Base-by-base conservation (phyloP, 2,888 invertebrate genomes). In the Callyntrura sp. region DNA sequence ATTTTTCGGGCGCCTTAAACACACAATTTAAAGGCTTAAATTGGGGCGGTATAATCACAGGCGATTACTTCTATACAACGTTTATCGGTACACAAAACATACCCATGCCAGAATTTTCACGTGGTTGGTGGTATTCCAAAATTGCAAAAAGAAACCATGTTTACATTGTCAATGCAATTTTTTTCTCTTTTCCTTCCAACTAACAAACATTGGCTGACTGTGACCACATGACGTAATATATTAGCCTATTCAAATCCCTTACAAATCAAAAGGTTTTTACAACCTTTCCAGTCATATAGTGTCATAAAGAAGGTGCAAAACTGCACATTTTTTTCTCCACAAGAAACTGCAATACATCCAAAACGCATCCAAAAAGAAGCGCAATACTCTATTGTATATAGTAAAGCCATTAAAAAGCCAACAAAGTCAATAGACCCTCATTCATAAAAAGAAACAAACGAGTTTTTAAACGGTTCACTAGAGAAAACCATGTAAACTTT, bases 401-500 rank as follows among this genome's bases (percentile, higher is more conserved):
- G 86, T 73, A 57, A 79, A 81, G 65, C 89, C 51, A 89, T 89
- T 89, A 89, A 88, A 85, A 88, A 88, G 12, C 62, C 83, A 83
- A 65, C 73, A 89, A 89, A 89, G 89, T 89, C 89, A 89, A 89
- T 89, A 89, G 68, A 89, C 89, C 81, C 89, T 85, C 89, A 89
- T 89, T 89, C 89, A 89, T 89, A 89, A 89, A 86, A 89, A 89
- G 84, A 84, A 79, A 79, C 85, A 78, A 89, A 89, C 89, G 89
- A 89, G 85, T 89, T 89, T 89, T 89, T 89, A 89, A 89, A 89
- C 84, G 85, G 89, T 89, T 89, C 89, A 89, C 89, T 79, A 89
- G 89, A 79, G 85, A 85, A 78, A 88, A 76, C 81, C 57, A 28
- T 82, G 43, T 28, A 62, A 60, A 70, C 43, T 70, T 76, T 62